A percentile compares a stretch with the other conserved stretches of the same genome.
Evolutionary conservation across 1,140 invertebrate genomes (phyloP).

Genomic region (Ganaspis sp.): DNA sequence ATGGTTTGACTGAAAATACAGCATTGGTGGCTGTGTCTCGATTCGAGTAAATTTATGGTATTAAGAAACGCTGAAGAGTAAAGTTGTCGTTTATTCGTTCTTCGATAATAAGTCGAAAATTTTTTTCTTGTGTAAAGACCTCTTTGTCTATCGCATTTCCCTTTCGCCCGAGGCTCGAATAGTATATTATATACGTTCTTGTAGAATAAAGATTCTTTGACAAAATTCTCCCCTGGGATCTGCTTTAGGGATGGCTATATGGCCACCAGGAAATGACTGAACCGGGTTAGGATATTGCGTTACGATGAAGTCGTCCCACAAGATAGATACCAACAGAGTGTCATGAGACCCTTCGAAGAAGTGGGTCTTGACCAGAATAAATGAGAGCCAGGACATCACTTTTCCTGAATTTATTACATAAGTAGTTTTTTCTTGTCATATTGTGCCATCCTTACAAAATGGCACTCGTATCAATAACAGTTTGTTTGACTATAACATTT

Average conservation of each 20-base stretch:
- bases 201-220: slow-evolving; percentile 77
- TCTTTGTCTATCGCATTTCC: slow-evolving; percentile 61
- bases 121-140: slow-evolving; percentile 40
- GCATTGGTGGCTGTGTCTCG: too few species aligned
- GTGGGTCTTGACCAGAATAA: not conserved
- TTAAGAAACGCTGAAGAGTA: not conserved
- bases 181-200: slow-evolving; percentile 73
- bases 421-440: not conserved
- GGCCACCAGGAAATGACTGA: slow-evolving; percentile 75
- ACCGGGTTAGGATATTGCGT: slow-evolving; percentile 75
- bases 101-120: slow-evolving; percentile 17
- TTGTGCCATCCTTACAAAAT: not conserved
- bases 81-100: slow-evolving; percentile 1
- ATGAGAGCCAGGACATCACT: slow-evolving; percentile 12
- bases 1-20: too few species aligned
- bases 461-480: not conserved
- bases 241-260: slow-evolving; percentile 69
- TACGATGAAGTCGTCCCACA: slow-evolving; percentile 65
- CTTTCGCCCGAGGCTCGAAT: slow-evolving; percentile 63
- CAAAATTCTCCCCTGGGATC: slow-evolving; percentile 74
- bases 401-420: slow-evolving; percentile 3
- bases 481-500: too few species aligned
- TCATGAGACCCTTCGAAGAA: slow-evolving; percentile 13
- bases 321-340: slow-evolving; percentile 56
- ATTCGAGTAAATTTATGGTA: not conserved